phyloP scores from a whole-genome alignment of 2,113 vertebrate species.

The Arothron firmamentum region DNA sequence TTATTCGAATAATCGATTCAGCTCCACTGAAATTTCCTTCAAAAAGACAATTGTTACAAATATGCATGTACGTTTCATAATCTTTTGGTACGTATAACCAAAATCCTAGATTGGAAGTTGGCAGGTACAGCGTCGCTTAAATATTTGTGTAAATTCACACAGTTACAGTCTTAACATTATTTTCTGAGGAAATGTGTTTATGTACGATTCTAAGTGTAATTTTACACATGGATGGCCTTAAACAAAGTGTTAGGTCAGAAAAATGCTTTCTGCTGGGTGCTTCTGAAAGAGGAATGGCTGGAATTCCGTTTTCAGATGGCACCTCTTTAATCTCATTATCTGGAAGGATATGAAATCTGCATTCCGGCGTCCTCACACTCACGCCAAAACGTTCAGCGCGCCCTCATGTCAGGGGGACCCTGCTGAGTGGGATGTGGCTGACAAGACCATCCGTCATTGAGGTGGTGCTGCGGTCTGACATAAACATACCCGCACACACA shows the following conservation, averaged over 20 bases:
- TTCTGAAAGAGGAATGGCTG: slow-evolving; percentile 50
- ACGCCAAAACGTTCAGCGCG: slow-evolving; percentile 5
- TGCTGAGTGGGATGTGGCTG: slow-evolving; percentile 18
- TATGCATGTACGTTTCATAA: no score
- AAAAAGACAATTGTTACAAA: no score
- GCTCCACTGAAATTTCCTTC: no score
- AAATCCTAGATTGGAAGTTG: no score
- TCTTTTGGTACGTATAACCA: no score
- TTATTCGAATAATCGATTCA: no score
- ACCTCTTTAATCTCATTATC: slow-evolving; percentile 75
- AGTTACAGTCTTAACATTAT: no score
- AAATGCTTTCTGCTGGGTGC: slow-evolving; percentile 6
- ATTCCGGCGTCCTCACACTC: slow-evolving; percentile 52
- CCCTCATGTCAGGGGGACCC: slow-evolving; percentile 24
- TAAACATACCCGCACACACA: background rate
- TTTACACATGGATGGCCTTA: no score
- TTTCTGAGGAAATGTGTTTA: no score
- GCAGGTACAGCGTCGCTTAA: no score
- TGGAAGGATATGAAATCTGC: slow-evolving; percentile 70
- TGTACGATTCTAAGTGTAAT: no score
- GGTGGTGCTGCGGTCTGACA: background rate
- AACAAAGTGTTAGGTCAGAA: background rate
- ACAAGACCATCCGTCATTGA: slow-evolving; percentile 1
- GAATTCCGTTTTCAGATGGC: slow-evolving; percentile 65
- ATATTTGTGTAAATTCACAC: no score